These are phyloP conservation scores for Petroica traversi DNA, from an alignment of 2,113 vertebrate species.

Conservation along the genomic window DNA sequence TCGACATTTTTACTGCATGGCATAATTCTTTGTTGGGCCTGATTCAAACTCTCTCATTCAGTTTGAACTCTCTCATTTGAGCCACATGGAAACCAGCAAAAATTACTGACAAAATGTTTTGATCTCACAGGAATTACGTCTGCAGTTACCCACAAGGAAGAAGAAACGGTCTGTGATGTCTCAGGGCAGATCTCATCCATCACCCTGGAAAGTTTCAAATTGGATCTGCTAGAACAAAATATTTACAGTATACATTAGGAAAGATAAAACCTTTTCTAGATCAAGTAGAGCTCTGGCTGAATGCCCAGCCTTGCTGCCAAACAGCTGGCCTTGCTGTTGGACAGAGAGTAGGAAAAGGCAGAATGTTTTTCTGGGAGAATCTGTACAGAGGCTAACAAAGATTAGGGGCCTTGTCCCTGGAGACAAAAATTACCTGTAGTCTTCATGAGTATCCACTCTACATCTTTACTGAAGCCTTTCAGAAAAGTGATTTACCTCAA, in stretches of 20 bases:
- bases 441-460: neutral
- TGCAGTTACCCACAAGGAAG: neutral
- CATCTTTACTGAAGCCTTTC: neutral
- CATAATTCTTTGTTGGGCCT: neutral
- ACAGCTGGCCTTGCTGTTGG: neutral
- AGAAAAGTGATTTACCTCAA: neutral
- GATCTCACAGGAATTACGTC: neutral
- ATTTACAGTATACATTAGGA: neutral
- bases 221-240: neutral
- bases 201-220: neutral
- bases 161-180: neutral
- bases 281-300: neutral
- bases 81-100: neutral
- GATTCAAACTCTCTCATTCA: neutral
- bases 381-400: neutral
- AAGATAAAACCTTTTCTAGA: conserved; percentile 18
- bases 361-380: neutral
- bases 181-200: neutral
- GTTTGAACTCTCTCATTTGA: neutral
- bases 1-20: neutral
- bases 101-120: neutral
- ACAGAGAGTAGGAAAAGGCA: neutral
- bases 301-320: neutral
- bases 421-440: neutral
- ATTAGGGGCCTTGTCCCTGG: neutral